These are phyloP conservation scores for Ceyx margarethae DNA, from an alignment of 2,113 vertebrate species.

Conservation along the genomic window DNA sequence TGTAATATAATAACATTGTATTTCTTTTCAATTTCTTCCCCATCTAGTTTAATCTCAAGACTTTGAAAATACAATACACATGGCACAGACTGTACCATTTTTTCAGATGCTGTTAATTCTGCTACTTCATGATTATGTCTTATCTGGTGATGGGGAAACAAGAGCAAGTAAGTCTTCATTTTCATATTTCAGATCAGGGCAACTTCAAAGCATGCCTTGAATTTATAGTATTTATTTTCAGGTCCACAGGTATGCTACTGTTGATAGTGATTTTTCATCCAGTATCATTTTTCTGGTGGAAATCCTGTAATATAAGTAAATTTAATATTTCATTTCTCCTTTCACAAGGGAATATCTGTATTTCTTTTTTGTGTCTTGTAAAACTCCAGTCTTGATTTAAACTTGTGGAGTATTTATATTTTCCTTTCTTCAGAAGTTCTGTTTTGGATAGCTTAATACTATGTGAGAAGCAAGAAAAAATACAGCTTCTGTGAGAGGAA, in stretches of 20 bases:
- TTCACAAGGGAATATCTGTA: not conserved
- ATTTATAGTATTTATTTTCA: not conserved
- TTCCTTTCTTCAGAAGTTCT: not conserved
- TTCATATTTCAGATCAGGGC: slow-evolving; percentile 10
- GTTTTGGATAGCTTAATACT: not conserved
- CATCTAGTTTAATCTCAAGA: slow-evolving; percentile 42
- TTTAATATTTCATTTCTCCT: not conserved
- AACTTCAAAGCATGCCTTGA: not conserved
- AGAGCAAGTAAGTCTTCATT: slow-evolving; percentile 89
- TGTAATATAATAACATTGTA: not conserved
- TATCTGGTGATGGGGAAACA: slow-evolving; percentile 88
- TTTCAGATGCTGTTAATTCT: slow-evolving; percentile 79
- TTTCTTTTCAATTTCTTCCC: not conserved
- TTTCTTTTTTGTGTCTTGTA: not conserved
- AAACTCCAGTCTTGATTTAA: not conserved
- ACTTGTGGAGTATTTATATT: not conserved
- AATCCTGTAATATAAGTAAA: not conserved
- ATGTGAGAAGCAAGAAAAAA: not conserved
- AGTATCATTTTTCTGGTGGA: not conserved
- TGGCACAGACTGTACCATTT: slow-evolving; percentile 52
- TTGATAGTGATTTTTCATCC: not conserved
- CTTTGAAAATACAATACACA: slow-evolving; percentile 54
- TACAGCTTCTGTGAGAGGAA: not conserved
- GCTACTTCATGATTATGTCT: slow-evolving; percentile 76
- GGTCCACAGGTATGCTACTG: not conserved